A percentile compares a stretch with the other conserved stretches of the same genome.
Conservation (phyloP, 2,797 vertebrate species). For the Xerus rutilus region DNA sequence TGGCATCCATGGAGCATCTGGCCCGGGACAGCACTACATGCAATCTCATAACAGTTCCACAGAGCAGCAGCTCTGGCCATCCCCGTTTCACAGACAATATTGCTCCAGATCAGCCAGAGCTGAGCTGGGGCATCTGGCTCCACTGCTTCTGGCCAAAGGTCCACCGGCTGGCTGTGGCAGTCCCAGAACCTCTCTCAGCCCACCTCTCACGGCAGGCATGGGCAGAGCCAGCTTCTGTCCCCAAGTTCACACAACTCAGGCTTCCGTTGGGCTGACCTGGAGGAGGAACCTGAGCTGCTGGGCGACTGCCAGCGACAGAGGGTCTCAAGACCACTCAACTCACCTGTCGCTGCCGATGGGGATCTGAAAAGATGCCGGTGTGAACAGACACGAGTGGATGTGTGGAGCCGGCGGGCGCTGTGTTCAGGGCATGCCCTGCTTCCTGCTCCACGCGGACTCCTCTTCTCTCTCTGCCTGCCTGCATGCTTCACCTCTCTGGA, state of each 20-base stretch:
- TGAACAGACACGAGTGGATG: background rate
- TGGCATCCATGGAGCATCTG: background rate
- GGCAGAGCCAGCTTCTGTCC: background rate
- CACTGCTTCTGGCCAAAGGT: rapidly evolving
- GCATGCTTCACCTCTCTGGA: background rate
- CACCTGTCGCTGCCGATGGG: rapidly evolving
- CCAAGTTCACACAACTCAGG: background rate
- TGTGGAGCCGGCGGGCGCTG: background rate
- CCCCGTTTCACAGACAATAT: background rate
- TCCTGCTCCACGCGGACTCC: background rate
- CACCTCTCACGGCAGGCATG: background rate
- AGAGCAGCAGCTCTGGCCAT: background rate
- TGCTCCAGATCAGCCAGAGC: background rate
- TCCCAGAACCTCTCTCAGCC: background rate
- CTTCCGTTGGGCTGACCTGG: rapidly evolving
- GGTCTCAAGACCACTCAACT: background rate
- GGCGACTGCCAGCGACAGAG: background rate
- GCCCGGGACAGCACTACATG: background rate
- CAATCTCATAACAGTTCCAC: background rate
- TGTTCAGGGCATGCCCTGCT: background rate
- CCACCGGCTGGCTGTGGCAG: rapidly evolving
- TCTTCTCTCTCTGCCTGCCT: background rate
- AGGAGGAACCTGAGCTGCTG: no score
- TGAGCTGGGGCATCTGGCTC: rapidly evolving
- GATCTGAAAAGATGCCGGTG: background rate